Evolutionary conservation across 1,140 invertebrate species (phyloP).

Genomic region (Drepana arcuata): DNA sequence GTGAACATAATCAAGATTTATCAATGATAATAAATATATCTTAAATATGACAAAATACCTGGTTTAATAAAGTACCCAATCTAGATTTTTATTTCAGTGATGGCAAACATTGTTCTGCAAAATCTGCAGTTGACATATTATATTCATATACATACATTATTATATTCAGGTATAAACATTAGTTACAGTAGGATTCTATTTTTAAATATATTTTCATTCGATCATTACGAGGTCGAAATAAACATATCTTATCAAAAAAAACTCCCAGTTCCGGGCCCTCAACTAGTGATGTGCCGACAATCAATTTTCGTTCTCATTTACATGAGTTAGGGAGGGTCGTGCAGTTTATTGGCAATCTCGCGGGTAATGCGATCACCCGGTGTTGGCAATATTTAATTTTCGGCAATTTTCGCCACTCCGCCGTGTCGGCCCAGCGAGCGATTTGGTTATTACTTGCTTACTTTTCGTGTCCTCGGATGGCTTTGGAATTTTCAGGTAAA

Average conservation of each 20-base stretch:
- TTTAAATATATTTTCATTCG: slow-evolving; percentile 12
- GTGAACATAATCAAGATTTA: too few relatives aligned
- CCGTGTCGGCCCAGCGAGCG: slow-evolving; percentile 72
- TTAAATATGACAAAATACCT: too few relatives aligned
- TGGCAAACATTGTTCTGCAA: too few relatives aligned
- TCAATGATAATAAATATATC: too few relatives aligned
- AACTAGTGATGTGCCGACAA: slow-evolving; percentile 10
- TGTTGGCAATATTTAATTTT: slow-evolving; percentile 37
- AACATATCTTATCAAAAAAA: too few relatives aligned
- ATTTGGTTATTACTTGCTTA: slow-evolving; percentile 83
- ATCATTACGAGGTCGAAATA: too few relatives aligned
- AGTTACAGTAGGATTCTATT: slow-evolving; percentile 11
- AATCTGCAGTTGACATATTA: too few relatives aligned
- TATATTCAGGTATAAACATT: slow-evolving; percentile 7
- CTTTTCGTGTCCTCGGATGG: too few relatives aligned
- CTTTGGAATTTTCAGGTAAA: too few relatives aligned
- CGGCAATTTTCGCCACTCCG: slow-evolving; percentile 68
- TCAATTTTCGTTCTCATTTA: slow-evolving; percentile 27
- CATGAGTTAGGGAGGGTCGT: slow-evolving; percentile 19
- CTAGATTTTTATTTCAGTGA: too few relatives aligned
- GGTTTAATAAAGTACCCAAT: too few relatives aligned
- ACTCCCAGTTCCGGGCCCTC: too few relatives aligned
- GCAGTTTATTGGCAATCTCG: slow-evolving; percentile 41
- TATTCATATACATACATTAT: background rate
- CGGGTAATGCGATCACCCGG: slow-evolving; percentile 30